Conservation (phyloP, 2,113 vertebrate genomes). For the Cryptomyrus ogoouensis region DNA sequence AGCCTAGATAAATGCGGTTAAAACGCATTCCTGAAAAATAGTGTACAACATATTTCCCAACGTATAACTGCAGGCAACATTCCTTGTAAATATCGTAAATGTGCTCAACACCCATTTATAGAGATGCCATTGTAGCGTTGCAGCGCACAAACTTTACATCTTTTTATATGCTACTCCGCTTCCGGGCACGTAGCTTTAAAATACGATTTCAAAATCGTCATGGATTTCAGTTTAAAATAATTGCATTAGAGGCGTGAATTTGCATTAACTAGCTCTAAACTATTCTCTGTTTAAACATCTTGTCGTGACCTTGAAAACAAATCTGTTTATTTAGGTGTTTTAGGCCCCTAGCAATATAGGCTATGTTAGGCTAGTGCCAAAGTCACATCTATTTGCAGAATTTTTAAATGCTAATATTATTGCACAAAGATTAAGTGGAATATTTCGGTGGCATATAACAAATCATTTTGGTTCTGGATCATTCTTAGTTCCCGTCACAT, state of each 20-base stretch:
- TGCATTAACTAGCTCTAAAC: neutral
- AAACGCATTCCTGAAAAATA: neutral
- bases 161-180: neutral
- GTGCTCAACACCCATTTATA: neutral
- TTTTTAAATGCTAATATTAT: neutral
- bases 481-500: neutral
- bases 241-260: neutral
- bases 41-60: neutral
- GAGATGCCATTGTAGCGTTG: neutral
- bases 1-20: neutral
- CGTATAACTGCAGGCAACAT: neutral
- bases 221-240: neutral
- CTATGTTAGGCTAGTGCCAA: neutral
- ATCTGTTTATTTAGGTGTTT: neutral
- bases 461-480: neutral
- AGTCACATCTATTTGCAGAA: neutral
- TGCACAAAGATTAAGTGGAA: neutral
- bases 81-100: neutral
- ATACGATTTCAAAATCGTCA: neutral
- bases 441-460: neutral
- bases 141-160: neutral
- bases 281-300: neutral
- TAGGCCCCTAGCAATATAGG: neutral
- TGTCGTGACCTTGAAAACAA: conserved; percentile 29
- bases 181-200: neutral